These are phyloP conservation scores for Cerastoderma edule DNA, from an alignment of 2,888 invertebrate species.

Conservation along the genomic window DNA sequence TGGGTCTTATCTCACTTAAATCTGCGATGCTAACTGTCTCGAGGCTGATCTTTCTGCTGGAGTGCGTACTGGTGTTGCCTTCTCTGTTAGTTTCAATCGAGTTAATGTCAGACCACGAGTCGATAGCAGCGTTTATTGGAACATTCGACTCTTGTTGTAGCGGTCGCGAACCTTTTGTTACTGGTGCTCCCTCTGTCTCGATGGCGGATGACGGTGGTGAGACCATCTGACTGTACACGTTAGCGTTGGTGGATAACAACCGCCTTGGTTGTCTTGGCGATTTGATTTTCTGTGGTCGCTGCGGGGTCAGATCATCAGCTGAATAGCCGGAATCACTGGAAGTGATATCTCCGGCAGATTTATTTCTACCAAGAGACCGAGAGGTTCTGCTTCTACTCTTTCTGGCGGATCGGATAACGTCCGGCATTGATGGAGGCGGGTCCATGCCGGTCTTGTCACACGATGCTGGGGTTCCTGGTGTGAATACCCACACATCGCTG, in stretches of 20 bases:
- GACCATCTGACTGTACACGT: slow-evolving; percentile 30
- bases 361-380: neutral
- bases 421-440: neutral
- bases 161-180: neutral
- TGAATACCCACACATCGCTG: neutral
- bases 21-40: slow-evolving; percentile 19
- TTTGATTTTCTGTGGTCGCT: neutral
- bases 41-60: slow-evolving; percentile 2
- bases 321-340: slow-evolving; percentile 8
- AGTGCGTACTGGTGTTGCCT: neutral
- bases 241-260: slow-evolving; percentile 31
- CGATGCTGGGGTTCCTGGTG: neutral
- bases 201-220: neutral
- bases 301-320: slow-evolving; percentile 27
- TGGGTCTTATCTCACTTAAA: slow-evolving; percentile 28
- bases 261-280: neutral
- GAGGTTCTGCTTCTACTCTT: slow-evolving; percentile 4
- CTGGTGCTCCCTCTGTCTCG: neutral
- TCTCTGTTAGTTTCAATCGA: too few relatives aligned
- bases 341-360: neutral
- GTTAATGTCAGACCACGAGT: neutral
- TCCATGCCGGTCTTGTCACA: neutral
- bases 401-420: neutral
- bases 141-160: neutral
- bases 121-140: neutral